Conservation (phyloP, 2,888 invertebrate genomes). For the Drosophila fungiperda region DNA sequence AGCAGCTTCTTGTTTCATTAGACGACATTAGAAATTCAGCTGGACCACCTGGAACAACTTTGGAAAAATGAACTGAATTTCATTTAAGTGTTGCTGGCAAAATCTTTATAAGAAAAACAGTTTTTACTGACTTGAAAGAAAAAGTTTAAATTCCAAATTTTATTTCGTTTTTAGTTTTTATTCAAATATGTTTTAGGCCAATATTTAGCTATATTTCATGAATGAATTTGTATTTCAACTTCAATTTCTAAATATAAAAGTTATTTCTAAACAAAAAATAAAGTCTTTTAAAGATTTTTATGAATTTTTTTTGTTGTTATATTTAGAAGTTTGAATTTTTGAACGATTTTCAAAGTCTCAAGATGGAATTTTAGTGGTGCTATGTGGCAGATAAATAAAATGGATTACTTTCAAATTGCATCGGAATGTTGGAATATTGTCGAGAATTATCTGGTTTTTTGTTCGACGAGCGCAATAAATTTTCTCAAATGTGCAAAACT, state of each 20-base stretch:
- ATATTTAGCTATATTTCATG: background rate
- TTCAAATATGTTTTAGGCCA: background rate
- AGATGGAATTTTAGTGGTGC: background rate
- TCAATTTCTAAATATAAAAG: background rate
- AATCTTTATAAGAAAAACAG: background rate
- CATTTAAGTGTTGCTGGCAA: background rate
- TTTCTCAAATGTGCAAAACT: background rate
- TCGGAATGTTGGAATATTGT: background rate
- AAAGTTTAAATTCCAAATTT: background rate
- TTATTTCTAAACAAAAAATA: background rate
- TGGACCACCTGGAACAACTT: background rate
- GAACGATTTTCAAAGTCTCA: background rate
- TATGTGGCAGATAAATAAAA: background rate
- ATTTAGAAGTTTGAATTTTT: background rate
- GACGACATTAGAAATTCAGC: conserved; percentile 28
- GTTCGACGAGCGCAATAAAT: background rate
- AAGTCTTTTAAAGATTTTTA: background rate
- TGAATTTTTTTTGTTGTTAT: background rate
- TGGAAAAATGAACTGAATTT: background rate
- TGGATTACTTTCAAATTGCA: background rate
- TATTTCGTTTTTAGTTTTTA: too few species aligned
- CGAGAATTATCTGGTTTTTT: background rate
- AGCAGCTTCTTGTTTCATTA: background rate
- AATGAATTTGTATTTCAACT: background rate
- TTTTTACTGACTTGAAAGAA: background rate